Percentiles rank a stretch among this genome's conserved stretches.
Conservation (phyloP, 2,888 invertebrate species). For the Myopa testacea region DNA sequence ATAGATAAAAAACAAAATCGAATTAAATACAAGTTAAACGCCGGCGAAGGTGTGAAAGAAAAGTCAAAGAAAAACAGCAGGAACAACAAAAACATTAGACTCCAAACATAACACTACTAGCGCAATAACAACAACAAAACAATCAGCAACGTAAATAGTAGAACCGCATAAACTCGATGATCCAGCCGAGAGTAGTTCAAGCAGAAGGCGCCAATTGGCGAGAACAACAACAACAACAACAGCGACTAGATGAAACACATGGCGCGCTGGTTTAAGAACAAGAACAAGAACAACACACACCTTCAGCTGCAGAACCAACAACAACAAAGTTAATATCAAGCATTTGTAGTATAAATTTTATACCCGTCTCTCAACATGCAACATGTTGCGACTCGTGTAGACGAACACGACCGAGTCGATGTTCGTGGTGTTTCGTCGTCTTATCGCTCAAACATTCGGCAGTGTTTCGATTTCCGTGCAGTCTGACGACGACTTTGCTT, state of each 20-base stretch:
- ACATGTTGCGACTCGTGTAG: too few species aligned
- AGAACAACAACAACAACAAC: constrained; percentile 19
- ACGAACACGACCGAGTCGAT: too few species aligned
- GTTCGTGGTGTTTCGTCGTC: too few species aligned
- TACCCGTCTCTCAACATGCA: too few species aligned
- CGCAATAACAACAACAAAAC: constrained; percentile 30
- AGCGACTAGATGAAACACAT: constrained; percentile 17
- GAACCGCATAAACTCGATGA: too few species aligned
- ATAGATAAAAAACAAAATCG: not conserved
- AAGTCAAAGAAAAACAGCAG: not conserved
- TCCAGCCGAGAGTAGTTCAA: too few species aligned
- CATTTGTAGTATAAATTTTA: too few species aligned
- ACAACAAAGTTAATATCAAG: constrained; percentile 37
- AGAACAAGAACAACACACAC: constrained; percentile 21
- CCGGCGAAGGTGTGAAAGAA: not conserved
- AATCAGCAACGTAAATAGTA: too few species aligned
- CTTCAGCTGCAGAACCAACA: constrained; percentile 33
- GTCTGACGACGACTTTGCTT: constrained; percentile 57
- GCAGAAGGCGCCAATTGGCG: constrained; percentile 34
- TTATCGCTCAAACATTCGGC: too few species aligned
- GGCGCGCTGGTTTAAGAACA: not conserved
- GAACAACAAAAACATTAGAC: constrained; percentile 13
- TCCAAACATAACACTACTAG: too few species aligned
- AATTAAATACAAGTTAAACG: not conserved
- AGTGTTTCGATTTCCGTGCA: constrained; percentile 45